Percentiles rank a stretch among this genome's conserved stretches.
Conservation (phyloP, 1,140 invertebrate species). For the Pinna nobilis region DNA sequence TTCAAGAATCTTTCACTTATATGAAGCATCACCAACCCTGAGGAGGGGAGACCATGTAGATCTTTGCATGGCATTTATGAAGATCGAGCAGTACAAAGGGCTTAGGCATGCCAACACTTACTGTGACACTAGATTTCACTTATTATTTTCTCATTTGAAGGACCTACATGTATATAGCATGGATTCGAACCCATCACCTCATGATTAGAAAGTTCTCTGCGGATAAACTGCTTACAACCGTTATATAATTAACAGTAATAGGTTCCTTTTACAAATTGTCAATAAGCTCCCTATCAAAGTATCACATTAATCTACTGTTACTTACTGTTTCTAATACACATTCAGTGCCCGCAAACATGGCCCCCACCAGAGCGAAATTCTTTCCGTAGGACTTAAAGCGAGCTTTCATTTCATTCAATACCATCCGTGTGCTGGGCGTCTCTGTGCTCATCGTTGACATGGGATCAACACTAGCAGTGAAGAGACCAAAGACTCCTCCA, state of each 20-base stretch:
- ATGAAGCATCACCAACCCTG: too few relatives aligned
- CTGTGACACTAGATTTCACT: too few relatives aligned
- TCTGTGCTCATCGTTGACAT: slow-evolving; percentile 84
- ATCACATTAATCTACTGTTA: slow-evolving; percentile 15
- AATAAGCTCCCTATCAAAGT: background rate
- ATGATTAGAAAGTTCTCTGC: background rate
- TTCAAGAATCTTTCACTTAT: too few relatives aligned
- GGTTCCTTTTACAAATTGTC: background rate
- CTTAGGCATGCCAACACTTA: too few relatives aligned
- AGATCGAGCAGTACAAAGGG: too few relatives aligned
- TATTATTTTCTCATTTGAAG: too few relatives aligned
- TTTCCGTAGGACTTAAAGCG: slow-evolving; percentile 95
- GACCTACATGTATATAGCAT: too few relatives aligned
- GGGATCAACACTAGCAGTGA: slow-evolving; percentile 96
- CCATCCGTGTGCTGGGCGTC: slow-evolving; percentile 75
- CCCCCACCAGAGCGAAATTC: slow-evolving; percentile 97
- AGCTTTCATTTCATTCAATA: slow-evolving; percentile 88
- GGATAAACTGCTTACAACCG: background rate
- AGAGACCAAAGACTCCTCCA: slow-evolving; percentile 94
- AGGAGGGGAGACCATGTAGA: too few relatives aligned
- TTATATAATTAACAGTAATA: background rate
- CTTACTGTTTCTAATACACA: slow-evolving; percentile 89
- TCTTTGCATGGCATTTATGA: too few relatives aligned
- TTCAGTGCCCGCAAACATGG: slow-evolving; percentile 93
- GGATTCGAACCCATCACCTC: too few relatives aligned